Evolutionary conservation across 2,888 invertebrate genomes (phyloP).

Genomic region (Oithona nana): DNA sequence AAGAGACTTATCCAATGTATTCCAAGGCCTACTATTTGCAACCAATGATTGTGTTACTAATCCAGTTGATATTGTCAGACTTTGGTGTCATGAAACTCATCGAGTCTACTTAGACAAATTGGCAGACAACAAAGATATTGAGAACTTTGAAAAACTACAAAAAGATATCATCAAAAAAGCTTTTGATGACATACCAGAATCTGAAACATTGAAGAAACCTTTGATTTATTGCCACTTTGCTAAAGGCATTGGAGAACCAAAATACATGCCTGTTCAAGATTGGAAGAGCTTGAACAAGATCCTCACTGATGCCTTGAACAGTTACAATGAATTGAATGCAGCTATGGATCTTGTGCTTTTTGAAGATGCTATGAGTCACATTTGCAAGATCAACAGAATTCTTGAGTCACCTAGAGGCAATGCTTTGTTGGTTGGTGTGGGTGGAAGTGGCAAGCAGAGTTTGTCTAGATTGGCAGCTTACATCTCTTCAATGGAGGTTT

Average conservation of each 20-base stretch:
- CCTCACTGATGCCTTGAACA: constrained; percentile 69
- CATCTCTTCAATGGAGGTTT: constrained; percentile 80
- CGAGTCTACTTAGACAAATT: constrained; percentile 86
- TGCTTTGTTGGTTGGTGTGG: constrained; percentile 81
- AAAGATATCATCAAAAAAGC: constrained; percentile 77
- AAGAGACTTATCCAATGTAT: constrained; percentile 80
- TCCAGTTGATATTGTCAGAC: constrained; percentile 59
- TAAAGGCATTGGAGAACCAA: constrained; percentile 75
- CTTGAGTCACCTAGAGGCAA: constrained; percentile 86
- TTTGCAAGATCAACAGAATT: constrained; percentile 82
- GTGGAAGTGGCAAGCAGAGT: constrained; percentile 89
- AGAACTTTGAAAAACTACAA: constrained; percentile 68
- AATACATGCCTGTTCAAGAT: constrained; percentile 66
- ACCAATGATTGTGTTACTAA: constrained; percentile 62
- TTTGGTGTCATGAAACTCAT: constrained; percentile 85
- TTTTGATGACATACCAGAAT: constrained; percentile 40
- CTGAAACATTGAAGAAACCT: constrained; percentile 53
- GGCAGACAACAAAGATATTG: constrained; percentile 75
- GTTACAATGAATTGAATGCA: constrained; percentile 85
- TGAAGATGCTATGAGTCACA: constrained; percentile 94
- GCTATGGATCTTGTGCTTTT: constrained; percentile 95
- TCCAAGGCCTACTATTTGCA: constrained; percentile 82
- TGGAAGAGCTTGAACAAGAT: constrained; percentile 63
- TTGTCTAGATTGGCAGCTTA: constrained; percentile 77
- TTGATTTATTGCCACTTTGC: constrained; percentile 84